A percentile compares a stretch with the other conserved stretches of the same genome.
Conservation (phyloP, 2,888 invertebrate species). For the Gandaritis pyraliata region DNA sequence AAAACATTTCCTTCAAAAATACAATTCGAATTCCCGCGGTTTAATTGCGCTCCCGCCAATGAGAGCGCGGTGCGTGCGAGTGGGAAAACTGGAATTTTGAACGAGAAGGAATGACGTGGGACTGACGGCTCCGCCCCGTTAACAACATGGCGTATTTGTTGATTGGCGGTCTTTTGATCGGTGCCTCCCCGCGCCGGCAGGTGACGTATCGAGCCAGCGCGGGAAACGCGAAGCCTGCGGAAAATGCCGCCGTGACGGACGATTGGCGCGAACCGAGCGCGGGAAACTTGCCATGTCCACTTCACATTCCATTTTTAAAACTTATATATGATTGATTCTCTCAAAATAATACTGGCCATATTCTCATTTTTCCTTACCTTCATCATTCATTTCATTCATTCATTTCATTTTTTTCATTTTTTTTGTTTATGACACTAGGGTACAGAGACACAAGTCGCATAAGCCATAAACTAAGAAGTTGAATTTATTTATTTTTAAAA, state of each 20-base stretch:
- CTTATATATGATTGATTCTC: too few relatives aligned
- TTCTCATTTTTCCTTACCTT: too few relatives aligned
- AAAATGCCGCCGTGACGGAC: slow-evolving; percentile 59
- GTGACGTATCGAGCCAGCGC: slow-evolving; percentile 62
- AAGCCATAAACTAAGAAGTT: not conserved
- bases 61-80: slow-evolving; percentile 68
- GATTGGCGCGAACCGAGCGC: slow-evolving; percentile 49
- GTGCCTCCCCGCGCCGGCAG: slow-evolving; percentile 59
- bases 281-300: slow-evolving; percentile 46
- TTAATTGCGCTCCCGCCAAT: slow-evolving; percentile 81
- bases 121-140: slow-evolving; percentile 81
- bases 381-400: too few relatives aligned
- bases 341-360: too few relatives aligned
- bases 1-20: slow-evolving; percentile 83
- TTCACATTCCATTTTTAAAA: slow-evolving; percentile 34
- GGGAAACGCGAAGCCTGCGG: slow-evolving; percentile 68
- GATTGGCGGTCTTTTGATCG: slow-evolving; percentile 83
- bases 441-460: too few relatives aligned
- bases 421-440: too few relatives aligned
- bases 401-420: too few relatives aligned
- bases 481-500: slow-evolving; percentile 15
- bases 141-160: slow-evolving; percentile 87
- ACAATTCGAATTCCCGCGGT: slow-evolving; percentile 83
- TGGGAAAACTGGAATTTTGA: slow-evolving; percentile 58
- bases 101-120: slow-evolving; percentile 60